Conservation (phyloP, 2,113 vertebrate species). For the Clarias macrocephalus region DNA sequence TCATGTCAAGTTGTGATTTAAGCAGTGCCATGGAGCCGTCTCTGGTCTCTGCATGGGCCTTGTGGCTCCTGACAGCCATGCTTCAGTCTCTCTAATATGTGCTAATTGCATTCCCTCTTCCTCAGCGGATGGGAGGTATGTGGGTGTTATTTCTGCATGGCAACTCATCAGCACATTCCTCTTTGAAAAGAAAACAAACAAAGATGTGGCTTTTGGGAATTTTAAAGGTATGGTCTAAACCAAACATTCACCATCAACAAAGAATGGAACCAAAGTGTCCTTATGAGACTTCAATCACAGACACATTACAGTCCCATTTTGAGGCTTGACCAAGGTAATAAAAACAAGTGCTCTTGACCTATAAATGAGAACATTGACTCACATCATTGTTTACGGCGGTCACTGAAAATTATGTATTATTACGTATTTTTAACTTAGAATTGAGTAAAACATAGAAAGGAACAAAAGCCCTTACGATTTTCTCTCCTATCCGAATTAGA, state of each 20-base stretch:
- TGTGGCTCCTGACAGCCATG: slow-evolving; percentile 48
- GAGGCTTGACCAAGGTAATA: slow-evolving; percentile 11
- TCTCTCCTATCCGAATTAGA: slow-evolving; percentile 16
- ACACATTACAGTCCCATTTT: slow-evolving; percentile 4
- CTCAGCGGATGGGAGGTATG: slow-evolving; percentile 78
- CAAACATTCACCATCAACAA: slow-evolving; percentile 32
- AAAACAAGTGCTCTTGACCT: slow-evolving; percentile 9
- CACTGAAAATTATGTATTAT: slow-evolving; percentile 13
- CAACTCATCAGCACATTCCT: slow-evolving; percentile 78
- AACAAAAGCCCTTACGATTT: background rate
- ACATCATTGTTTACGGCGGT: slow-evolving; percentile 22
- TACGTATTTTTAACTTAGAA: slow-evolving; percentile 14
- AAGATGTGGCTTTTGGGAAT: slow-evolving; percentile 54
- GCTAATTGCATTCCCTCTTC: slow-evolving; percentile 81
- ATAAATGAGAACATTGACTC: slow-evolving; percentile 14
- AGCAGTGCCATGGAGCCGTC: background rate
- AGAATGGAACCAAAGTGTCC: background rate
- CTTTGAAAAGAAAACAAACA: slow-evolving; percentile 43
- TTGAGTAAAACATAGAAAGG: background rate
- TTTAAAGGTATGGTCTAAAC: slow-evolving; percentile 52
- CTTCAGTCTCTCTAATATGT: slow-evolving; percentile 75
- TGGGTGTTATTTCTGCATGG: slow-evolving; percentile 73
- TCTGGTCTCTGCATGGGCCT: slow-evolving; percentile 27
- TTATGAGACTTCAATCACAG: background rate
- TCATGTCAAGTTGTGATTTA: background rate